phyloP scores from a whole-genome alignment of 2,797 vertebrate species.

The Darevskia mixta region DNA sequence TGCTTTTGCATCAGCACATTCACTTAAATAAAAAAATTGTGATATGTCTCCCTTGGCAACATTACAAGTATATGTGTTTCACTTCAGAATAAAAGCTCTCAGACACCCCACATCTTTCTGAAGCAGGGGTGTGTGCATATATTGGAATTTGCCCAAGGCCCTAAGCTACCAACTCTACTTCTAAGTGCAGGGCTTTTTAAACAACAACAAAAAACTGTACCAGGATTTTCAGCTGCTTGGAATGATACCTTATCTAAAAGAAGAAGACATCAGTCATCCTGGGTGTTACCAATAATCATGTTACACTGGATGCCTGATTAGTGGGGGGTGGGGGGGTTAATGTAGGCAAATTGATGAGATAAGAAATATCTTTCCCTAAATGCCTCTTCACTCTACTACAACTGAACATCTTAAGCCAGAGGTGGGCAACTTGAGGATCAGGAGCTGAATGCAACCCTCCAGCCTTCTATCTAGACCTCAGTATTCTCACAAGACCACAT shows the following conservation, averaged over 20 bases:
- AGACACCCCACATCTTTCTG: conserved; percentile 11
- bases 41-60: not conserved
- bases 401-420: not conserved
- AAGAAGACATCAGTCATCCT: conserved; percentile 10
- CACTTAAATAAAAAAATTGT: not conserved
- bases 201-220: conserved; percentile 3
- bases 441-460: too few relatives aligned
- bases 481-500: too few relatives aligned
- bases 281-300: not conserved
- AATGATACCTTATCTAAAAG: conserved; percentile 7
- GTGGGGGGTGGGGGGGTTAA: not conserved
- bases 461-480: too few relatives aligned
- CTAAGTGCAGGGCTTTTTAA: not conserved
- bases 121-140: conserved; percentile 21
- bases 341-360: not conserved
- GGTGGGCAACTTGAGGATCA: too few relatives aligned
- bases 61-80: conserved; percentile 13
- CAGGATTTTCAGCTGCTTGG: not conserved
- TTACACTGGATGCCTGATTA: not conserved
- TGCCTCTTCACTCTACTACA: not conserved
- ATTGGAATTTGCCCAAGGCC: conserved; percentile 34
- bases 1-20: conserved; percentile 9
- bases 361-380: not conserved
- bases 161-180: not conserved
- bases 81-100: not conserved